phyloP scores from a whole-genome alignment of 2,797 vertebrate species.

The Etheostoma perlongum region DNA sequence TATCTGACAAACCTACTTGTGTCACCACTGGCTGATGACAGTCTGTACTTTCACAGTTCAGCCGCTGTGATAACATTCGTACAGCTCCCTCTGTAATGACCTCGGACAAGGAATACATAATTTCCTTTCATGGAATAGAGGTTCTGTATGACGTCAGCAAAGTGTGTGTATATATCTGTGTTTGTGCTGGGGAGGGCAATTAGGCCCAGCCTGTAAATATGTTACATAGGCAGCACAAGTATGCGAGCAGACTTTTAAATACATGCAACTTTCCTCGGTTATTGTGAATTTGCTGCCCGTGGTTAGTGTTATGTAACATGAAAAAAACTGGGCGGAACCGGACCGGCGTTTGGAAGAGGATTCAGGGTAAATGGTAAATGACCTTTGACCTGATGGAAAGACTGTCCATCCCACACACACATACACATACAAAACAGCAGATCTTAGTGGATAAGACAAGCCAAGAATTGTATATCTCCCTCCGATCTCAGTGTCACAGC shows the following conservation, averaged over 20 bases:
- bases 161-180: conserved; percentile 8
- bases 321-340: conserved; percentile 26
- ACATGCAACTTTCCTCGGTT: conserved; percentile 5
- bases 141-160: conserved; percentile 17
- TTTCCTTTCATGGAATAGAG: conserved; percentile 46
- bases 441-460: conserved; percentile 25
- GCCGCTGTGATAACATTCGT: conserved; percentile 53
- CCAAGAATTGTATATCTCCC: neutral
- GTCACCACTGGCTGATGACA: conserved; percentile 58
- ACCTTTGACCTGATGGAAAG: conserved; percentile 47
- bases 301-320: conserved; percentile 28
- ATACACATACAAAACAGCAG: conserved; percentile 12
- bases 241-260: conserved; percentile 36
- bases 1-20: conserved; percentile 45
- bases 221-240: conserved; percentile 47
- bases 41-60: conserved; percentile 58
- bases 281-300: neutral
- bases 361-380: conserved; percentile 31
- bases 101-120: conserved; percentile 13
- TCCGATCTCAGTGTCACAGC: neutral
- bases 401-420: conserved; percentile 27
- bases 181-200: neutral
- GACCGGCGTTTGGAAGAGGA: conserved; percentile 26
- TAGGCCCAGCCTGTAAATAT: conserved; percentile 18
- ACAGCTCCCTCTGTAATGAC: conserved; percentile 14